These are phyloP conservation scores for human DNA, from an alignment of 2,113 vertebrate species.

Conservation along the genomic window DNA sequence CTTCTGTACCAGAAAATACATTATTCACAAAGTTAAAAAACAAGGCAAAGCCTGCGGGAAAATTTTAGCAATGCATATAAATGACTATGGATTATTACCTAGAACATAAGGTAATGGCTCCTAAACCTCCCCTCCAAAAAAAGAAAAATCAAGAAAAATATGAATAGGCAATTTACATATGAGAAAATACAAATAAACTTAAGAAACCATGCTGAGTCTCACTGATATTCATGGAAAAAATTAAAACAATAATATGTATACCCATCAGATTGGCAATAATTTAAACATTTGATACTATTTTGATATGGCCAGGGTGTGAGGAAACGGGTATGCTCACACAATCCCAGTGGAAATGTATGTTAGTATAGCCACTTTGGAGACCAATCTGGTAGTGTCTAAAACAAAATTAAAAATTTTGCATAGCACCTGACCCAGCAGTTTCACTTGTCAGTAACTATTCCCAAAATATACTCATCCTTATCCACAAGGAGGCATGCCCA, in stretches of 20 bases:
- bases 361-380: background rate
- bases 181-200: constrained; percentile 3
- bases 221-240: background rate
- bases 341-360: background rate
- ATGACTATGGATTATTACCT: background rate
- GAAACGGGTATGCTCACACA: background rate
- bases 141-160: background rate
- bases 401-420: background rate
- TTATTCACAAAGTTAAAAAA: background rate
- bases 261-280: background rate
- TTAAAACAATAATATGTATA: background rate
- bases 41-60: background rate
- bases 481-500: background rate
- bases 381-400: background rate
- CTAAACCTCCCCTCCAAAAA: background rate
- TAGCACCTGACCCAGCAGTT: background rate
- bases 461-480: background rate
- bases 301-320: background rate
- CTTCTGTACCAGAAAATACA: background rate
- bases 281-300: background rate
- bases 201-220: background rate
- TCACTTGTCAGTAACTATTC: background rate
- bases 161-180: background rate
- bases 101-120: background rate
- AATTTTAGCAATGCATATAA: background rate